phyloP scores from a whole-genome alignment of 1,140 invertebrate genomes.

The Drosophila funebris region DNA sequence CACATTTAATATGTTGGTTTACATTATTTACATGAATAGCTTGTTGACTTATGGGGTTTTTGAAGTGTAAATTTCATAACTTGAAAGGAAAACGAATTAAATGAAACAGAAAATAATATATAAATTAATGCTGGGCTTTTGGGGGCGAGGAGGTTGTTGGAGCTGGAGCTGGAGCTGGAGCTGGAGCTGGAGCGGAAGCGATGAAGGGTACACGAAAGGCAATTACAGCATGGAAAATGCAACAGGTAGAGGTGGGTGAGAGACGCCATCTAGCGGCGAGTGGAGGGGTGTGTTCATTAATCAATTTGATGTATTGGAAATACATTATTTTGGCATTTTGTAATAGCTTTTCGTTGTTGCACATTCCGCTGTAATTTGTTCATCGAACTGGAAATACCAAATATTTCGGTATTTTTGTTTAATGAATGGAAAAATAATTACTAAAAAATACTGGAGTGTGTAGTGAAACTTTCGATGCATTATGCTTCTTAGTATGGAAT shows the following conservation, averaged over 20 bases:
- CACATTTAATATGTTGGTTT: slow-evolving; percentile 41
- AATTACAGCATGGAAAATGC: background rate
- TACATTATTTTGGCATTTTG: background rate
- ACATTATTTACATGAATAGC: slow-evolving; percentile 70
- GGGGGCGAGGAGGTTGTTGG: background rate
- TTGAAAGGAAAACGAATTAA: slow-evolving; percentile 12
- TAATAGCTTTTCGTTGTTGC: background rate
- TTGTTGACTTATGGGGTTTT: slow-evolving; percentile 60
- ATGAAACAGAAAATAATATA: slow-evolving; percentile 6
- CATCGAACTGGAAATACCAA: background rate
- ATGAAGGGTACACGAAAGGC: background rate
- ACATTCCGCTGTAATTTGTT: background rate
- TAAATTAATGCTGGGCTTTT: slow-evolving; percentile 13
- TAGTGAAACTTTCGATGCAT: slow-evolving; percentile 34
- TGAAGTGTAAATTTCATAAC: slow-evolving; percentile 5
- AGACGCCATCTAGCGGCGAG: slow-evolving; percentile 1
- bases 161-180: background rate
- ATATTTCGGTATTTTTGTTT: background rate
- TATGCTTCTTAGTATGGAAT: slow-evolving; percentile 21
- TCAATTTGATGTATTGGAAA: background rate
- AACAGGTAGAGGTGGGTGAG: background rate
- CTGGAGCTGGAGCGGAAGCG: background rate
- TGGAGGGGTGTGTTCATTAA: background rate
- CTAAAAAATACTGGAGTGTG: slow-evolving; percentile 2
- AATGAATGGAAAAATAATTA: slow-evolving; percentile 19